phyloP scores from a whole-genome alignment of 2,888 invertebrate species.

The Ernsta delagoae region DNA sequence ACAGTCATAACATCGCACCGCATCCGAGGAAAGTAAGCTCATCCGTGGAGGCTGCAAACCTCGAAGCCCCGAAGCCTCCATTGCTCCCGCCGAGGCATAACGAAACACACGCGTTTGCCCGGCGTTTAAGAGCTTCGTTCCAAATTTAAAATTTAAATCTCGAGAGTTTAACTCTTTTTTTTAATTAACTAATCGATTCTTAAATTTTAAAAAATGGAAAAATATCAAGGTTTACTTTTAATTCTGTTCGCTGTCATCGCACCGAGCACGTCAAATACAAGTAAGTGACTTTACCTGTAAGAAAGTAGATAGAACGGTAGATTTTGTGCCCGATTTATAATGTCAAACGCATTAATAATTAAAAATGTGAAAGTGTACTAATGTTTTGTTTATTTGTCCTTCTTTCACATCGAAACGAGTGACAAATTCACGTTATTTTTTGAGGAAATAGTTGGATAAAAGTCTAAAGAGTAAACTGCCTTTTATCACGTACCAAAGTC shows the following conservation, averaged over 20 bases:
- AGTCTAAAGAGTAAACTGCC: too few relatives aligned
- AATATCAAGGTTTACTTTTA: constrained; percentile 63
- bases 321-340: constrained; percentile 34
- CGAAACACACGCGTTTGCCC: constrained; percentile 60
- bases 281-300: constrained; percentile 72
- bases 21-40: constrained; percentile 33
- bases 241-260: constrained; percentile 64
- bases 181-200: background rate
- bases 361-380: background rate
- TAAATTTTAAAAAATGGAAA: constrained; percentile 59
- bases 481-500: too few relatives aligned
- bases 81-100: constrained; percentile 64
- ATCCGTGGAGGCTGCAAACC: constrained; percentile 43
- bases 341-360: constrained; percentile 12
- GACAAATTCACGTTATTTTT: background rate
- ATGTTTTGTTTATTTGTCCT: background rate
- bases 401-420: background rate
- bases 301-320: constrained; percentile 67
- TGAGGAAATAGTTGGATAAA: too few relatives aligned
- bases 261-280: constrained; percentile 67
- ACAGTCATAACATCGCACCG: constrained; percentile 14
- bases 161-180: too few relatives aligned
- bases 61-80: constrained; percentile 50
- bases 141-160: constrained; percentile 22
- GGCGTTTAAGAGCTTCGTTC: constrained; percentile 38